Evolutionary conservation across 2,113 vertebrate genomes (phyloP).

Genomic region (Girardinichthys multiradiatus): DNA sequence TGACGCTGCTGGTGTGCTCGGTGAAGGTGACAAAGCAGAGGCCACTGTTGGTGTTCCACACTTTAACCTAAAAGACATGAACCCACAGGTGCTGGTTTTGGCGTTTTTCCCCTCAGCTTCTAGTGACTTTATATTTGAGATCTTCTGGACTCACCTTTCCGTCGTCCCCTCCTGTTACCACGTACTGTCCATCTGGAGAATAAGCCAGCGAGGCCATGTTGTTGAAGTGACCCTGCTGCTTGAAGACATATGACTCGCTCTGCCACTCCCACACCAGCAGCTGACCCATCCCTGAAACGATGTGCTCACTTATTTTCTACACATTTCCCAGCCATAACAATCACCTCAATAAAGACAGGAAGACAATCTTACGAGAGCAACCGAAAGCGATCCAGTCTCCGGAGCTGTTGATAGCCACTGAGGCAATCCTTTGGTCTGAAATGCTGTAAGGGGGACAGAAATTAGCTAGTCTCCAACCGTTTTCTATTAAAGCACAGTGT

Average conservation of each 20-base stretch:
- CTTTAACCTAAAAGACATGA: constrained; percentile 86
- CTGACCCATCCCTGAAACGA: constrained; percentile 88
- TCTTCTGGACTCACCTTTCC: constrained; percentile 85
- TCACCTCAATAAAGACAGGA: not conserved
- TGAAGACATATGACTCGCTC: constrained; percentile 95
- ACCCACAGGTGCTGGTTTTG: not conserved
- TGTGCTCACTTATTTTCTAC: too few relatives aligned
- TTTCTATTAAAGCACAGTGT: not conserved
- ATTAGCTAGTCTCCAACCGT: not conserved
- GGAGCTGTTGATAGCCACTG: constrained; percentile 86
- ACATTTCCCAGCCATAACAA: too few relatives aligned
- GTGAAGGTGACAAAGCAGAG: constrained; percentile 97
- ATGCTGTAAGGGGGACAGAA: constrained; percentile 78
- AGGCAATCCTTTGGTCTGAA: constrained; percentile 91
- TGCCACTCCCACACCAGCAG: constrained; percentile 99
- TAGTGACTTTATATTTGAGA: too few relatives aligned
- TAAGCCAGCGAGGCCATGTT: constrained; percentile 93
- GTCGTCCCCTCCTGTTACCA: constrained; percentile 93
- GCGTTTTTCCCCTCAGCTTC: too few relatives aligned
- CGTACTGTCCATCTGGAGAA: constrained; percentile 93
- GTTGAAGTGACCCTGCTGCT: constrained; percentile 98
- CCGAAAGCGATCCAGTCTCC: constrained; percentile 98
- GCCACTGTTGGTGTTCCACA: constrained; percentile 93
- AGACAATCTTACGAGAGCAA: constrained; percentile 84
- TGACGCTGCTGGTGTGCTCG: constrained; percentile 91